Evolutionary conservation across 2,888 invertebrate species (phyloP), one percentile per base, ranked within the genome.

Genomic region (Acheta domesticus): DNA sequence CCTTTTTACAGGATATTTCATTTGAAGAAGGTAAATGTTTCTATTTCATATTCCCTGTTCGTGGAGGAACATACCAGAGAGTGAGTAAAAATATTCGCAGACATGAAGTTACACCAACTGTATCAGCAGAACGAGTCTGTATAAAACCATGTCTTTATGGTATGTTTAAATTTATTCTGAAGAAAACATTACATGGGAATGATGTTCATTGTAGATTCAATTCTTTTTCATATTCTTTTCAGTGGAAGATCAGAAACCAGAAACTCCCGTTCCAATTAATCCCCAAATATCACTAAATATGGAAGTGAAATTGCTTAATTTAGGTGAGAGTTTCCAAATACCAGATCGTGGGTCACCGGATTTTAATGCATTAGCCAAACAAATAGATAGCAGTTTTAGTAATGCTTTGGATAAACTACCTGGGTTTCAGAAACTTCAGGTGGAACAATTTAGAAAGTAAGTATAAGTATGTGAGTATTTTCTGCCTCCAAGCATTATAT

Each of bases 81-180:
- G 94, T 94, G 23, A 96, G 93, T 87, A 96, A 96, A 86, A 93
- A 95, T 83, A 95, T 95, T 48, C 90, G 92, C 82, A 95, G 95
- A 84, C 97, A 97, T 84, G 90, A 92, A 82, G 88, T 89, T 50
- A 89, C 91, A 0, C 96, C 96, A 0, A 87, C 91, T 12, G 88
- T 96, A 19, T 93, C 94, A 0, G 89, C 93, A 0, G 91, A 93
- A 81, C 89, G 93, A 82, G 91, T 97, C 83, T 97, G 97, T 88
- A 95, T 97, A 82, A 92, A 90, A 84, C 92, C 94, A 0, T 96
- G 96, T 84, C 93, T 93, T 78, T 91, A 91, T 83, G 94, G 94
- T 93, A 85, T 86, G 86, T 84, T 16, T 74, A 36, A 36, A 36
- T 36, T 36, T 36, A 36, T 36, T 36, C 36, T 36, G 36, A 36